Evolutionary conservation across 2,888 invertebrate genomes (phyloP), one percentile per base, ranked within the genome.

Genomic region (Drosophila subsilvestris): DNA sequence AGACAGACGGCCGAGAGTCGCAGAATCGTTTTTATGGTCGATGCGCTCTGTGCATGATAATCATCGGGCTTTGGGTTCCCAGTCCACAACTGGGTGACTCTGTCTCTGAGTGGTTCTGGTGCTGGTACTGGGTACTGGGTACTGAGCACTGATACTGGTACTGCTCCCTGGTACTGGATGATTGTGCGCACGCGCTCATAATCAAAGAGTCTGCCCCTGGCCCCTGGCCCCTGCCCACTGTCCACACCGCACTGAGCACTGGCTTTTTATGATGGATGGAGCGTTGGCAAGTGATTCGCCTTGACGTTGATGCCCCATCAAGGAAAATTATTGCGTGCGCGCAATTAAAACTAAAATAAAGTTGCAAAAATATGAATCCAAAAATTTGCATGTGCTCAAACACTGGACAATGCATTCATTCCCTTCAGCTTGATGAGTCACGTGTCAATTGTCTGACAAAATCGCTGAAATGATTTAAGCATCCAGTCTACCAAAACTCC

Each of bases 311-410:
- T 85, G 85, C 78, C 75, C 84, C 84, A 85, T 85, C 86, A 88
- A 78, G 79, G 86, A 86, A 88, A 85, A 88, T 85, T 88, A 85
- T 85, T 88, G 88, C 85, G 79, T 81, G 85, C 79, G 77, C 83
- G 67, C 88, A 84, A 84, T 86, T 87, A 86, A 86, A 86, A 83
- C 87, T 85, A 85, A 86, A 81, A 83, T 85, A 85, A 86, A 81
- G 79, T 86, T 79, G 49, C 51, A 73, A 56, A 67, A 18, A 50
- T 53, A 77, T 59, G 57, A 73, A 66, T 22, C 45, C 27, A 67
- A 2, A 7, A 51, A 82, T 79, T 76, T 76, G 75, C 79, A 85
- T 74, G 37, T 10, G 18, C n/a, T 25, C 60, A 47, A 58, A 45
- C 37, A 32, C 74, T 63, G 37, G 47, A 75, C 53, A 74, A 62